These are phyloP conservation scores for Fistularia commersonii DNA, from an alignment of 2,797 vertebrate species.

Conservation along the genomic window DNA sequence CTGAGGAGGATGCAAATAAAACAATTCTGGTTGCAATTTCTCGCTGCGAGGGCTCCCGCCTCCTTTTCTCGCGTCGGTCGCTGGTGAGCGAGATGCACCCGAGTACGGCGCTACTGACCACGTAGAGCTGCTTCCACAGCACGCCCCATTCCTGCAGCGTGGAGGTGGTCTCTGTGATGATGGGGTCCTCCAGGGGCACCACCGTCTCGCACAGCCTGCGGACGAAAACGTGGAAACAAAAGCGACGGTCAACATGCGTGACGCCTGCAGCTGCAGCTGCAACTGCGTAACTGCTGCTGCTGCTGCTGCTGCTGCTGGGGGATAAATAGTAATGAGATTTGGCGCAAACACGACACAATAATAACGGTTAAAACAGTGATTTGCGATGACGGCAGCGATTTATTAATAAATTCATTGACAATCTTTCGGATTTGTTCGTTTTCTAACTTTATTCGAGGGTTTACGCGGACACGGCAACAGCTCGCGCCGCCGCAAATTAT, in stretches of 20 bases:
- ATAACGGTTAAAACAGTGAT: no score
- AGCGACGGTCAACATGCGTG: conserved; percentile 4
- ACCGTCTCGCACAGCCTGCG: conserved; percentile 93
- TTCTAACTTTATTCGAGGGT: no score
- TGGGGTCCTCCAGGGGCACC: conserved; percentile 93
- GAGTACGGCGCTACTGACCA: conserved; percentile 80
- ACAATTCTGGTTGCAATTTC: conserved; percentile 25
- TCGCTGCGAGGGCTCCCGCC: conserved; percentile 9
- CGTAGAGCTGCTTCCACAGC: conserved; percentile 97
- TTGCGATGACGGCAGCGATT: no score
- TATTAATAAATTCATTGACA: no score
- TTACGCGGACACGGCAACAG: no score
- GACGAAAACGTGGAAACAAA: conserved; percentile 23
- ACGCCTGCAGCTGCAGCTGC: neutral
- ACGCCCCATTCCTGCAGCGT: conserved; percentile 97
- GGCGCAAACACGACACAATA: conserved; percentile 5
- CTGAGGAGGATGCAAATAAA: conserved; percentile 30
- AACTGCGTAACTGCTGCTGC: no score
- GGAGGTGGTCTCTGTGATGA: conserved; percentile 95
- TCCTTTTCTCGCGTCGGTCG: conserved; percentile 18
- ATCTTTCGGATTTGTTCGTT: no score
- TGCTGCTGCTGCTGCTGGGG: neutral
- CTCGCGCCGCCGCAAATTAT: no score
- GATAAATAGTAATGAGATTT: conserved; percentile 10
- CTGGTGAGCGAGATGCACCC: conserved; percentile 20